Conservation (phyloP, 2,797 vertebrate genomes). For the Lycodopsis pacificus region DNA sequence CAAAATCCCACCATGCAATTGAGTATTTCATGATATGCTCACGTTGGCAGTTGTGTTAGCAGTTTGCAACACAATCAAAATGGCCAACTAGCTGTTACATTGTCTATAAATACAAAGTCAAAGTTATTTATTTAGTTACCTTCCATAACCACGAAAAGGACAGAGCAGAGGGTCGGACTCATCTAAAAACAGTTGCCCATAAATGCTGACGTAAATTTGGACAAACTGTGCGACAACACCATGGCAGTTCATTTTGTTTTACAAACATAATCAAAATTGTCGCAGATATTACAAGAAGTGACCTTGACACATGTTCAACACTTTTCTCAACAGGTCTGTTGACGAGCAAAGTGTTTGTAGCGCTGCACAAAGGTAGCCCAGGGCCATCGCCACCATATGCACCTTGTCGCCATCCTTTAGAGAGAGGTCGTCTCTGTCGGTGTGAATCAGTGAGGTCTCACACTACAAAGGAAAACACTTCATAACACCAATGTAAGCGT, state of each 20-base stretch:
- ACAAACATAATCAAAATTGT: neutral
- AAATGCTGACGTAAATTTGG: neutral
- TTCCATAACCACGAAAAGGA: neutral
- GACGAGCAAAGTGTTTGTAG: slow-evolving; percentile 10
- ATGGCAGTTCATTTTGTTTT: neutral
- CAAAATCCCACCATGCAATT: slow-evolving; percentile 16
- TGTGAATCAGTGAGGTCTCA: neutral
- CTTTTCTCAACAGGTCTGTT: neutral
- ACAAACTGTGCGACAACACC: neutral
- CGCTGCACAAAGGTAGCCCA: neutral
- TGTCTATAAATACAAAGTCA: slow-evolving; percentile 9
- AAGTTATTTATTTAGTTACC: neutral
- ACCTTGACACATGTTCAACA: neutral
- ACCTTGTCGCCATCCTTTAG: neutral
- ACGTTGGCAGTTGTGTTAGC: slow-evolving; percentile 33
- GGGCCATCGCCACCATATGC: neutral
- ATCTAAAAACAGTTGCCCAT: neutral
- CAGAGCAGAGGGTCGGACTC: neutral
- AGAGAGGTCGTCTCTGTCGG: neutral
- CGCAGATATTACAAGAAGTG: neutral
- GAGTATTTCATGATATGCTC: slow-evolving; percentile 29
- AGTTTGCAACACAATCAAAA: slow-evolving; percentile 19
- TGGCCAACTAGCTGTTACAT: neutral
- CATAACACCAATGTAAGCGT: neutral
- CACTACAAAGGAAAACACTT: neutral